These are phyloP conservation scores for Bos indicus DNA, from an alignment of 2,113 vertebrate genomes.

Conservation along the genomic window DNA sequence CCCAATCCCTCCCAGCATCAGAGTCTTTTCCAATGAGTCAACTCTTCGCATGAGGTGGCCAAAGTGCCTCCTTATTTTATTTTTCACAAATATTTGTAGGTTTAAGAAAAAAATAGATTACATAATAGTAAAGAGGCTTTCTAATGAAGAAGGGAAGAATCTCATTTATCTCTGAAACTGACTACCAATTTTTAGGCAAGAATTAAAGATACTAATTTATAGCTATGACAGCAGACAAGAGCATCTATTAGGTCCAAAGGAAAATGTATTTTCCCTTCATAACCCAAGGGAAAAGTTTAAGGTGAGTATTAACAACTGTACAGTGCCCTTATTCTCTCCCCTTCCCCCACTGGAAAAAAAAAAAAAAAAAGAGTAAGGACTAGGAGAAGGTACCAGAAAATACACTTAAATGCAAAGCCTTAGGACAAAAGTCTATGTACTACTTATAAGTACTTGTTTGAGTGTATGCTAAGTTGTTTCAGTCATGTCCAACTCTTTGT, in stretches of 20 bases:
- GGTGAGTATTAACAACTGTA: background rate
- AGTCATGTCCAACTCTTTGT: background rate
- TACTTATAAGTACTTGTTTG: background rate
- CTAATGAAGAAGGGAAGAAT: background rate
- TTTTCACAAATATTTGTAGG: background rate
- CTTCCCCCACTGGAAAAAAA: background rate
- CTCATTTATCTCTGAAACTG: background rate
- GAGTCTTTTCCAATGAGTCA: no score
- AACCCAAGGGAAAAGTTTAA: background rate
- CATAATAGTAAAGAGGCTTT: background rate
- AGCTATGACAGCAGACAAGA: background rate
- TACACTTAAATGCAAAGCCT: background rate
- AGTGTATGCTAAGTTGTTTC: background rate
- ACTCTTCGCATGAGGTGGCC: no score
- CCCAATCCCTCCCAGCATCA: no score
- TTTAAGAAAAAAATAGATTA: background rate
- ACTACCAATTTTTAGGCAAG: background rate
- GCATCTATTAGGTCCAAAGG: background rate
- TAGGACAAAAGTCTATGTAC: background rate
- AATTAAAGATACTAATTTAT: background rate
- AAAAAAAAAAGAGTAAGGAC: background rate
- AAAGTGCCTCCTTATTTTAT: background rate
- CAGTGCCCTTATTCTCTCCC: fast-evolving
- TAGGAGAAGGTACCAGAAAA: background rate
- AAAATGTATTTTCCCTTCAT: background rate